Evolutionary conservation across 2,888 invertebrate species (phyloP).

Genomic region (Andrena trimmerana): DNA sequence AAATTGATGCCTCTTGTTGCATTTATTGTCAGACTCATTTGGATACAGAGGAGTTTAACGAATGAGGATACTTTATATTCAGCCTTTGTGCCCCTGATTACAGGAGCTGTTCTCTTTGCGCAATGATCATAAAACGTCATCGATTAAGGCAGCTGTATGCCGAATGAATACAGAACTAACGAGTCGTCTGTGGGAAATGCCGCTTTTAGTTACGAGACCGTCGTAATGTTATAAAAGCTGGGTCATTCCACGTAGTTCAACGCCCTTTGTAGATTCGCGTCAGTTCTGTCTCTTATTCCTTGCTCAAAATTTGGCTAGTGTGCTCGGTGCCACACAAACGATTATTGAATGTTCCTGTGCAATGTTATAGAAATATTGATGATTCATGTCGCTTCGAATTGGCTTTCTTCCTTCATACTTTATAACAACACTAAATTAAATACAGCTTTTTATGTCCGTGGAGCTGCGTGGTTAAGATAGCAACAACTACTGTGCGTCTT

Average conservation of each 20-base stretch:
- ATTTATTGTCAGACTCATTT: conserved; percentile 14
- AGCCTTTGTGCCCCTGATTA: conserved; percentile 19
- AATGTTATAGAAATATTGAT: too few relatives aligned
- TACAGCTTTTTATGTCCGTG: too few relatives aligned
- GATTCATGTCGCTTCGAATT: too few relatives aligned
- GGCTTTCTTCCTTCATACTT: too few relatives aligned
- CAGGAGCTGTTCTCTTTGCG: not conserved
- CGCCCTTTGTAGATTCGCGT: not conserved
- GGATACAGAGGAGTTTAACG: not conserved
- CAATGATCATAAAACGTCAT: conserved; percentile 22
- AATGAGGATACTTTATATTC: conserved; percentile 8
- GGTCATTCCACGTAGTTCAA: not conserved
- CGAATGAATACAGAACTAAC: conserved; percentile 23
- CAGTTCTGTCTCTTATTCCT: not conserved
- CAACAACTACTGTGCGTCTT: too few relatives aligned
- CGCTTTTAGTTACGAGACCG: not conserved
- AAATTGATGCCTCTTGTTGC: conserved; percentile 5
- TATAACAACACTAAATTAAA: too few relatives aligned
- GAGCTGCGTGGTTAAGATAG: too few relatives aligned
- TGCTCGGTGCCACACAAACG: too few relatives aligned
- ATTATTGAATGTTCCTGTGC: too few relatives aligned
- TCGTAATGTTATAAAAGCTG: not conserved
- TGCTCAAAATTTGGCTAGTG: not conserved
- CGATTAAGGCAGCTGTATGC: conserved; percentile 7
- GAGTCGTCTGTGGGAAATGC: conserved; percentile 6